phyloP scores from a whole-genome alignment of 2,113 vertebrate genomes.

The Ceuthmochares aereus region DNA sequence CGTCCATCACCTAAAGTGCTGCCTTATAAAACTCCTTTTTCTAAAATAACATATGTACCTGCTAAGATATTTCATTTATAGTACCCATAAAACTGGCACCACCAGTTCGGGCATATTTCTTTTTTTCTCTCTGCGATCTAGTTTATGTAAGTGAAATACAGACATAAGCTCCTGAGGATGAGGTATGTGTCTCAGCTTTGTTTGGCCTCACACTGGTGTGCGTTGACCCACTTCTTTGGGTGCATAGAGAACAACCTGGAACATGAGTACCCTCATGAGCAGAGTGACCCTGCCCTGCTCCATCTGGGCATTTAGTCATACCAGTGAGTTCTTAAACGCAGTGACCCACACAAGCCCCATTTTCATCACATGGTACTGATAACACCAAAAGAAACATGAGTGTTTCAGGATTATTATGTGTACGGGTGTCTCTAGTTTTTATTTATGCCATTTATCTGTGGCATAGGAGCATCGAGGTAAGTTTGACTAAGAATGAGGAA shows the following conservation, averaged over 20 bases:
- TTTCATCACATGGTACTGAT: not conserved
- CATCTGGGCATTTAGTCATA: not conserved
- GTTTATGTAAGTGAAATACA: not conserved
- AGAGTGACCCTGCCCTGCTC: not conserved
- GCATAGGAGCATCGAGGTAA: not conserved
- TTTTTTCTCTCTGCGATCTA: not conserved
- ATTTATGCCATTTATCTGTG: not conserved
- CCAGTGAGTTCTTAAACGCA: not conserved
- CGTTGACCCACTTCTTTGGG: not conserved
- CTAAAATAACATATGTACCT: not conserved
- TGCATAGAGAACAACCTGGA: not conserved
- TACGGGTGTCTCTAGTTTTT: not conserved
- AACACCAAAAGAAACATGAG: not conserved
- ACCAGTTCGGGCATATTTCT: not conserved
- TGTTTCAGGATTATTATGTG: not conserved
- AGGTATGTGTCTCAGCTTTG: not conserved
- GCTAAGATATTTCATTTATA: slow-evolving; percentile 22
- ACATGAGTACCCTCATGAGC: not conserved
- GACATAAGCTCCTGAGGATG: not conserved
- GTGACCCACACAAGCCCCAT: not conserved
- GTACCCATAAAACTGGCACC: slow-evolving; percentile 18
- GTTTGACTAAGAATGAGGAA: not conserved
- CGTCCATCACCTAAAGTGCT: slow-evolving; percentile 10
- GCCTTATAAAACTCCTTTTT: slow-evolving; percentile 13
- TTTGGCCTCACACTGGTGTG: not conserved